Conservation (phyloP, 64 coral and sea anemone genomes). For the Stichodactyla helianthus region DNA sequence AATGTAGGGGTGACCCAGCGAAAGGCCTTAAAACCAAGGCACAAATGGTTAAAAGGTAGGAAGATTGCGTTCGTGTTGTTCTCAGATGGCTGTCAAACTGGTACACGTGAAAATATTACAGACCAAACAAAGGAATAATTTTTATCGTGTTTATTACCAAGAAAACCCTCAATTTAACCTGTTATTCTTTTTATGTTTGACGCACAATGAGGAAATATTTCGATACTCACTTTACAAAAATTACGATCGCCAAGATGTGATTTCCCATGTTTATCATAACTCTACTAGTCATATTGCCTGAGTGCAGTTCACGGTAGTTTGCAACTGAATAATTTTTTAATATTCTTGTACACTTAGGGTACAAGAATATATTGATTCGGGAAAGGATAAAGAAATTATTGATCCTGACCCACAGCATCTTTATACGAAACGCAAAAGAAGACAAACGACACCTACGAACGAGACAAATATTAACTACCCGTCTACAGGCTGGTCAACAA, state of each 20-base stretch:
- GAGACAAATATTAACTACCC: too few species aligned
- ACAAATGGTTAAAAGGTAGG: conserved; percentile 24
- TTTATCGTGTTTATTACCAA: too few species aligned
- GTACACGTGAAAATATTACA: background rate
- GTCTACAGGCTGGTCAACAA: conserved; percentile 20
- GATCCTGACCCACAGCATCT: too few species aligned
- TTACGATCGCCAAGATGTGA: background rate
- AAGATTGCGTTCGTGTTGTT: background rate
- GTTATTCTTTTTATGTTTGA: background rate
- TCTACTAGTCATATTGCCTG: background rate
- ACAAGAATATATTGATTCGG: conserved; percentile 26
- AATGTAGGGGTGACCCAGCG: too few species aligned
- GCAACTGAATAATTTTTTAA: background rate
- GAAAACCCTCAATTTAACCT: too few species aligned
- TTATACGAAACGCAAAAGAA: too few species aligned
- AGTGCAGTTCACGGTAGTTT: conserved; percentile 1
- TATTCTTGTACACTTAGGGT: conserved; percentile 1
- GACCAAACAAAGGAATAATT: background rate
- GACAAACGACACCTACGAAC: too few species aligned
- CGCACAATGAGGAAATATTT: background rate
- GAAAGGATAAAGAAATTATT: too few species aligned
- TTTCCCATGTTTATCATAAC: background rate
- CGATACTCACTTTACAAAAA: too few species aligned
- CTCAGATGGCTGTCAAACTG: background rate
- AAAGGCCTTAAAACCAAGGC: conserved; percentile 28